A percentile compares a stretch with the other conserved stretches of the same genome.
Conservation (phyloP, 2,888 invertebrate species). For the Nephrotoma appendiculata region DNA sequence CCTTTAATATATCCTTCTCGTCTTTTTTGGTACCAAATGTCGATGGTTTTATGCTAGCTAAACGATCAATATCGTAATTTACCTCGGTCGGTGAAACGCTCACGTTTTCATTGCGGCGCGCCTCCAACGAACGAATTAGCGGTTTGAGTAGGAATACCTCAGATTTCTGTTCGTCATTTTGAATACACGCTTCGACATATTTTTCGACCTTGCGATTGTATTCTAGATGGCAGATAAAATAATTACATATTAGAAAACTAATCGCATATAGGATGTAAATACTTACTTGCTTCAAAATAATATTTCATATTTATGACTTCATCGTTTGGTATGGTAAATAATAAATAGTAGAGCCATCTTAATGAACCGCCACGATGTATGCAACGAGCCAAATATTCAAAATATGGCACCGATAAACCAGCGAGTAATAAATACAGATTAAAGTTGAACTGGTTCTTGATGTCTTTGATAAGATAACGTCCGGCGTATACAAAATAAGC, state of each 20-base stretch:
- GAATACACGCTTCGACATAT: background rate
- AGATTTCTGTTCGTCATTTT: background rate
- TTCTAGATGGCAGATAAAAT: background rate
- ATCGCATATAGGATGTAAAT: background rate
- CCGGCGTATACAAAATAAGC: background rate
- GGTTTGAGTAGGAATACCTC: background rate
- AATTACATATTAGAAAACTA: background rate
- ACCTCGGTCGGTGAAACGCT: background rate
- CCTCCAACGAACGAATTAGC: background rate
- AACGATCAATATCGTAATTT: background rate
- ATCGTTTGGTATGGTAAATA: background rate
- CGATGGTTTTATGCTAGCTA: background rate
- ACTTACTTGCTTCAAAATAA: constrained; percentile 1
- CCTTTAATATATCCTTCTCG: background rate
- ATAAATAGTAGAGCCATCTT: constrained; percentile 1
- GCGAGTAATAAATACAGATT: background rate
- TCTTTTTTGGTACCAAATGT: background rate
- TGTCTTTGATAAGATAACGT: background rate
- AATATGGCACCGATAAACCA: background rate
- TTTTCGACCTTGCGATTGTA: background rate
- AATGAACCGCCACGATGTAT: background rate
- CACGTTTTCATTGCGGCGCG: background rate
- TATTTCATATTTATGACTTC: background rate
- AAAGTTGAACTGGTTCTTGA: background rate
- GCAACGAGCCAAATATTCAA: background rate